These are phyloP conservation scores for Macrophya alboannulata DNA, from an alignment of 2,888 invertebrate species.

Conservation along the genomic window DNA sequence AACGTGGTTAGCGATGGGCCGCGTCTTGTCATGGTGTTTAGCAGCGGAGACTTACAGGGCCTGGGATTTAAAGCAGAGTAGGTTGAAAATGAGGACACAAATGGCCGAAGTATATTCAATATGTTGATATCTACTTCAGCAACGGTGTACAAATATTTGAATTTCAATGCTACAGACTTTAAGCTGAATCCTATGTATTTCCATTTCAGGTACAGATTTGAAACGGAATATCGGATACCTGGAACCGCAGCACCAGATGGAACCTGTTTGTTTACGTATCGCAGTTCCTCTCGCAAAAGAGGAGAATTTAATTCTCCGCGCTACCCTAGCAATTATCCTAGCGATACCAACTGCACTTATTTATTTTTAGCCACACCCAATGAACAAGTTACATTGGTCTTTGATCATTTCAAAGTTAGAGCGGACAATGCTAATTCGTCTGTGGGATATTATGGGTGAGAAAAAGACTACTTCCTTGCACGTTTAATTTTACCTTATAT, in stretches of 20 bases:
- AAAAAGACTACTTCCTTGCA: conserved; percentile 48
- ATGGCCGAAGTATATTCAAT: too few relatives aligned
- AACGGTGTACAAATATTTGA: conserved; percentile 78
- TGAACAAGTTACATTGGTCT: conserved; percentile 95
- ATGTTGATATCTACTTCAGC: not conserved
- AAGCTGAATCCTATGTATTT: conserved; percentile 83
- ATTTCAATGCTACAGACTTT: conserved; percentile 79
- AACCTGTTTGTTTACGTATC: conserved; percentile 95
- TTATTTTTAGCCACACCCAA: conserved; percentile 92
- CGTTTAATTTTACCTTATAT: not conserved
- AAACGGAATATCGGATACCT: conserved; percentile 94
- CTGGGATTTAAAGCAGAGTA: conserved; percentile 94
- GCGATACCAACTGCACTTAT: conserved; percentile 96
- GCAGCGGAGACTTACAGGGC: conserved; percentile 95
- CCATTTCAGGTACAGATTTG: conserved; percentile 80
- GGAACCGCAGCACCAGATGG: conserved; percentile 97
- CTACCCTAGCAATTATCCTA: conserved; percentile 98
- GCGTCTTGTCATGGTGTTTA: conserved; percentile 96
- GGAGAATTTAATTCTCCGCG: conserved; percentile 98
- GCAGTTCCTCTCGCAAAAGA: conserved; percentile 91
- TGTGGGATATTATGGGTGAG: conserved; percentile 88
- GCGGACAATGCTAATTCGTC: conserved; percentile 91
- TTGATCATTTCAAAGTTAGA: conserved; percentile 95
- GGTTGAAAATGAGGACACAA: conserved; percentile 48
- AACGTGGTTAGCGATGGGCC: conserved; percentile 95